Conservation (phyloP, 92 coral and sea anemone species). For the Phenganax subtilis region DNA sequence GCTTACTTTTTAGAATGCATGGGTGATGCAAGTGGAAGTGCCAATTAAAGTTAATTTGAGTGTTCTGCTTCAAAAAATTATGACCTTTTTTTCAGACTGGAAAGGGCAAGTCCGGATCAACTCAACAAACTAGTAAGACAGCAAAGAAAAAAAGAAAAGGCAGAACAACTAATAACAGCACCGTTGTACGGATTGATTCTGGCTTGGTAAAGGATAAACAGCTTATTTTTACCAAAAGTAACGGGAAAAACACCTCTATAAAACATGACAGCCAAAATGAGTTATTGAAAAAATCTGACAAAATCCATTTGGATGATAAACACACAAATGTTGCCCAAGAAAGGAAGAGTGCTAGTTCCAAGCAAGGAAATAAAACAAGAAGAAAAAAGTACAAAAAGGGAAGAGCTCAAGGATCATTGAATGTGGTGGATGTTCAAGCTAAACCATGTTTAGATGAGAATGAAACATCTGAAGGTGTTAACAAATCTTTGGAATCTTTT, state of each 20-base stretch:
- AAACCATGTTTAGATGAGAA: not conserved
- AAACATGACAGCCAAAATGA: not conserved
- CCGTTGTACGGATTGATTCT: not conserved
- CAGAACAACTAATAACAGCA: slow-evolving; percentile 2
- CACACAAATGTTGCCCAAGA: not conserved
- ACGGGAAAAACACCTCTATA: too few species aligned
- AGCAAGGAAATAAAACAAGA: not conserved
- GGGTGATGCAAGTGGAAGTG: not conserved
- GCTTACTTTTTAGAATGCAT: not conserved
- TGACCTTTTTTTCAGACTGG: not conserved
- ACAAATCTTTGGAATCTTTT: too few species aligned
- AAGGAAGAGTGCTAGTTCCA: not conserved
- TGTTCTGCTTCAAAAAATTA: not conserved
- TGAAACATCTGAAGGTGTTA: not conserved
- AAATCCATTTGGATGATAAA: not conserved
- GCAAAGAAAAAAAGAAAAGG: not conserved
- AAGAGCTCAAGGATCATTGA: not conserved
- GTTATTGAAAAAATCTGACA: not conserved
- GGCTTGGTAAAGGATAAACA: not conserved
- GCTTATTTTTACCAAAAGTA: not conserved
- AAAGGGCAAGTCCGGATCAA: slow-evolving; percentile 15
- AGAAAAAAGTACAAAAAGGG: not conserved
- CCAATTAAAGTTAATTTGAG: not conserved
- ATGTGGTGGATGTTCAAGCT: not conserved
- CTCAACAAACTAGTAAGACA: not conserved